phyloP scores from a whole-genome alignment of 2,797 vertebrate species.

The Thunnus albacares region DNA sequence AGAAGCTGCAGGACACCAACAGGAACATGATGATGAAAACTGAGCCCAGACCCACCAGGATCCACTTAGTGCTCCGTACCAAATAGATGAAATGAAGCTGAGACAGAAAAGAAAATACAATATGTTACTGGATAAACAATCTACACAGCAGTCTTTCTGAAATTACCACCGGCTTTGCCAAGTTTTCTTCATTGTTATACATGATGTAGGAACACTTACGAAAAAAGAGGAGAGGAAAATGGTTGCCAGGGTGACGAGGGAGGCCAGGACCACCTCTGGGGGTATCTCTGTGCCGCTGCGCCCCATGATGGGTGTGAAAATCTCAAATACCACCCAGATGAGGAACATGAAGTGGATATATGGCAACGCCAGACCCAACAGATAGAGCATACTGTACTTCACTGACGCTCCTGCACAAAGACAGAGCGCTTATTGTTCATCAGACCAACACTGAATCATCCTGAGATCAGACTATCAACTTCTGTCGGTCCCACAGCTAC shows the following conservation, averaged over 20 bases:
- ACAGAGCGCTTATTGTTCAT: not conserved
- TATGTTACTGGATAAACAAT: not conserved
- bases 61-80: constrained; percentile 89
- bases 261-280: constrained; percentile 92
- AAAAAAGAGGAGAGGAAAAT: constrained; percentile 94
- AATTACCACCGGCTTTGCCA: not conserved
- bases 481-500: not conserved
- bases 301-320: constrained; percentile 97
- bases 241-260: constrained; percentile 88
- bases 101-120: constrained; percentile 45
- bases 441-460: not conserved
- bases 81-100: constrained; percentile 97
- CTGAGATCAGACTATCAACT: not conserved
- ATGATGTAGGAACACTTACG: constrained; percentile 85
- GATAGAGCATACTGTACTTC: constrained; percentile 90
- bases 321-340: constrained; percentile 97
- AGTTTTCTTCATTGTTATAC: not conserved
- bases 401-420: constrained; percentile 87
- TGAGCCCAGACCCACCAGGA: constrained; percentile 86
- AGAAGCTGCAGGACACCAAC: constrained; percentile 91
- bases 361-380: constrained; percentile 92
- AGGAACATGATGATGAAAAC: constrained; percentile 88
- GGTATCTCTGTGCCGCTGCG: constrained; percentile 96
- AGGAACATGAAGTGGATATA: constrained; percentile 95
- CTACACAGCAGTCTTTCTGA: not conserved